phyloP scores from a whole-genome alignment of 2,797 vertebrate genomes.

The Otolemur crassicaudatus region DNA sequence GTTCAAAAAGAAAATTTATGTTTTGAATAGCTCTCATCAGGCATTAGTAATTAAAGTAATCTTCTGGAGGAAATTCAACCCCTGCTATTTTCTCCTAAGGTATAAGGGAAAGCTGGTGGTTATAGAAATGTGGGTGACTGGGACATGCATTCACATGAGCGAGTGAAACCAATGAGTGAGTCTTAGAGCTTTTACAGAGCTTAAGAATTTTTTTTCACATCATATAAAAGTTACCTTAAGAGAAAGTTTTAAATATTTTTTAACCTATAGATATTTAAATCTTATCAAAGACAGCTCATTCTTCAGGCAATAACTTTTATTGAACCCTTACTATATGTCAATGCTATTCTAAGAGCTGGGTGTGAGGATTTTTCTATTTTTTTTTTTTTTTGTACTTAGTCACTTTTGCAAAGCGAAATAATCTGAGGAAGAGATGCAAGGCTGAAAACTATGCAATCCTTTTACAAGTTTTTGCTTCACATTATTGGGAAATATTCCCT shows the following conservation, averaged over 20 bases:
- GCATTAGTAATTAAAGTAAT: background rate
- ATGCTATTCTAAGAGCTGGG: background rate
- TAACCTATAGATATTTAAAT: background rate
- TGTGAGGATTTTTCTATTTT: background rate
- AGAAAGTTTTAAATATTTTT: constrained; percentile 12
- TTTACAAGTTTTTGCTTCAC: background rate
- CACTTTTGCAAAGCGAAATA: background rate
- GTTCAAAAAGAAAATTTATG: background rate
- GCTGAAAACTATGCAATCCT: background rate
- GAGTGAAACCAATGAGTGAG: background rate
- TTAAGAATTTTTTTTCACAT: background rate
- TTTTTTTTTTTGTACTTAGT: background rate
- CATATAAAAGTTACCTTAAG: background rate
- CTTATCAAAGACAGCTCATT: background rate
- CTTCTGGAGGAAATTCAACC: background rate
- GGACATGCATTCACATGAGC: background rate
- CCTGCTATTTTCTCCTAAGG: background rate
- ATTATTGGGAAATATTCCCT: background rate
- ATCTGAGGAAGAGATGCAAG: background rate
- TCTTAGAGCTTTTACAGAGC: background rate
- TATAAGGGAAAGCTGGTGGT: background rate
- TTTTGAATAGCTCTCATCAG: background rate
- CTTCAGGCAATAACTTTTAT: background rate
- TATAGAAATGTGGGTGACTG: background rate
- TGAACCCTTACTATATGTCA: background rate